phyloP scores from a whole-genome alignment of 1,140 invertebrate species.

The Harpegnathos saltator region DNA sequence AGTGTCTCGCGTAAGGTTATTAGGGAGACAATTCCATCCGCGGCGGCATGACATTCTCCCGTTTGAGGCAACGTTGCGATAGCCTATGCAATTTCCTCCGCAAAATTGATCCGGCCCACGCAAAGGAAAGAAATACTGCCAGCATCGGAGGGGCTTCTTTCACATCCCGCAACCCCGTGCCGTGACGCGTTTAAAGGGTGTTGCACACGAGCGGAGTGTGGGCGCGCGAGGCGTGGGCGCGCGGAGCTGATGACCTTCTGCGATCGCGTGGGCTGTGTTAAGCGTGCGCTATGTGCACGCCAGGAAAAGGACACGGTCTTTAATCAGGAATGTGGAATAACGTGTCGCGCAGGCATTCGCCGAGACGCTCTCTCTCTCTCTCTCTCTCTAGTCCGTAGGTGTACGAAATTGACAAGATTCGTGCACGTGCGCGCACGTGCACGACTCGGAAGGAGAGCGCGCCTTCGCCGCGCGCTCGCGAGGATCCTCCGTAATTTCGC shows the following conservation, averaged over 20 bases:
- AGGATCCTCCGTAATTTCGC: slow-evolving; percentile 22
- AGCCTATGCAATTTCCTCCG: slow-evolving; percentile 54
- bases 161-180: slow-evolving; percentile 22
- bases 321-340: slow-evolving; percentile 47
- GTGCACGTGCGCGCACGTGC: neutral
- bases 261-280: slow-evolving; percentile 58
- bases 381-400: too few relatives aligned
- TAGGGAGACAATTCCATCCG: slow-evolving; percentile 51
- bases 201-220: slow-evolving; percentile 29
- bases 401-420: neutral
- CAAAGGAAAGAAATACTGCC: slow-evolving; percentile 38
- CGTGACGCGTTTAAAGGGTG: slow-evolving; percentile 43
- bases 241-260: slow-evolving; percentile 45
- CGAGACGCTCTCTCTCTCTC: too few relatives aligned
- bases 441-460: too few relatives aligned
- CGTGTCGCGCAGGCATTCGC: neutral
- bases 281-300: neutral
- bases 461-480: neutral
- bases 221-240: slow-evolving; percentile 39
- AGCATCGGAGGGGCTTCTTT: slow-evolving; percentile 25
- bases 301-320: slow-evolving; percentile 36
- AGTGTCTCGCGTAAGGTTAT: slow-evolving; percentile 57
- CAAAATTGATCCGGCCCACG: slow-evolving; percentile 53
- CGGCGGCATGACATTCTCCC: slow-evolving; percentile 51
- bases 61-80: slow-evolving; percentile 55